These are phyloP conservation scores for Silurus meridionalis DNA, from an alignment of 2,113 vertebrate genomes.

Conservation along the genomic window DNA sequence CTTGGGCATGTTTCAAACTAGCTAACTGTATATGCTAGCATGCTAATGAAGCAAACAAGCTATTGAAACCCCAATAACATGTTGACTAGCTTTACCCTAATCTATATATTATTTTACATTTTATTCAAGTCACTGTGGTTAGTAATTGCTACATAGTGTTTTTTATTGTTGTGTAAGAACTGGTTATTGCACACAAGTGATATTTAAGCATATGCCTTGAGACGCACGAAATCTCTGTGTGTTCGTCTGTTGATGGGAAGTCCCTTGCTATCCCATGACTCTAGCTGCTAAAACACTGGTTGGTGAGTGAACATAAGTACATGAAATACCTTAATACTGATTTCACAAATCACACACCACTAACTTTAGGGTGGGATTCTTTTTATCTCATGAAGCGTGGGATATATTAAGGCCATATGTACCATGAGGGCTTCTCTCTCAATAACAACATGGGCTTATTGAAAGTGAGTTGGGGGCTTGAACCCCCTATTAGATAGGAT, in stretches of 20 bases:
- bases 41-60: neutral
- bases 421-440: conserved; percentile 61
- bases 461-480: conserved; percentile 53
- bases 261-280: conserved; percentile 6
- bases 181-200: conserved; percentile 20
- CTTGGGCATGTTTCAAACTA: neutral
- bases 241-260: conserved; percentile 4
- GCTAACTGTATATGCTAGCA: neutral
- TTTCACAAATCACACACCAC: conserved; percentile 47
- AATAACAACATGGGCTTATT: conserved; percentile 68
- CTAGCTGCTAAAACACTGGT: conserved; percentile 15
- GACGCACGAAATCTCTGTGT: neutral
- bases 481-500: conserved; percentile 62
- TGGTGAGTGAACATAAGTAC: conserved; percentile 51
- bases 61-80: neutral
- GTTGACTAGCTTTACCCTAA: neutral
- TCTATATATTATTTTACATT: too few relatives aligned
- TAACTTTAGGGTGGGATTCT: conserved; percentile 60
- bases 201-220: conserved; percentile 14
- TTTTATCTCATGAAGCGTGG: conserved; percentile 61
- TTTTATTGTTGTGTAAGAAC: conserved; percentile 36
- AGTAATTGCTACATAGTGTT: conserved; percentile 16
- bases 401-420: conserved; percentile 68
- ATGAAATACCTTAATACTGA: conserved; percentile 45
- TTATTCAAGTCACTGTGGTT: neutral